A percentile compares a stretch with the other conserved stretches of the same genome.
These are phyloP conservation scores for Temnopleurus reevesii DNA, from an alignment of 53 echinoderm and acorn worm species.

Conservation along the genomic window DNA sequence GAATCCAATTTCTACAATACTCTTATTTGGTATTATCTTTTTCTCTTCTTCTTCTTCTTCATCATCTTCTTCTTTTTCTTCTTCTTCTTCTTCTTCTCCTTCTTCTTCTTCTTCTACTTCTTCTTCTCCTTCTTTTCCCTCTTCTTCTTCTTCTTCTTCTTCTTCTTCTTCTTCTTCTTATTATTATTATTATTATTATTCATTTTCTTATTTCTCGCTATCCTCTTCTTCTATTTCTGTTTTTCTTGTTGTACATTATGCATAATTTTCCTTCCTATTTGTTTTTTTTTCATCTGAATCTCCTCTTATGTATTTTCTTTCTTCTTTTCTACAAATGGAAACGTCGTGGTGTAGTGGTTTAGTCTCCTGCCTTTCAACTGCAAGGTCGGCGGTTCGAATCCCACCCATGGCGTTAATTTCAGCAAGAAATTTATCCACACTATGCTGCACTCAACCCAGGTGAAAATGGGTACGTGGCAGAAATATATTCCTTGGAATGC, in stretches of 20 bases:
- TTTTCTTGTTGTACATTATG: neutral
- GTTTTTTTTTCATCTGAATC: neutral
- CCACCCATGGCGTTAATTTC: no score
- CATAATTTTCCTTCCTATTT: neutral
- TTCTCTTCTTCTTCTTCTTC: neutral
- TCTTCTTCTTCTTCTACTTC: neutral
- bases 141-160: neutral
- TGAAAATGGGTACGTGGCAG: no score
- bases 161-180: neutral
- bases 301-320: neutral
- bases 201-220: neutral
- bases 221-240: neutral
- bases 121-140: neutral
- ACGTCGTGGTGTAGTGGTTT: no score
- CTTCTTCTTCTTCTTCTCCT: neutral
- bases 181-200: neutral
- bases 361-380: no score
- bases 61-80: neutral
- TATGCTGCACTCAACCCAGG: no score
- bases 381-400: no score
- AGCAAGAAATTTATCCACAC: no score
- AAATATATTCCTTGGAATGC: no score
- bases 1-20: no score
- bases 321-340: neutral
- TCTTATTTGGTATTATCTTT: neutral